A percentile compares a stretch with the other conserved stretches of the same genome.
Conservation (phyloP, 1,140 invertebrate species). For the Drusus annulatus region DNA sequence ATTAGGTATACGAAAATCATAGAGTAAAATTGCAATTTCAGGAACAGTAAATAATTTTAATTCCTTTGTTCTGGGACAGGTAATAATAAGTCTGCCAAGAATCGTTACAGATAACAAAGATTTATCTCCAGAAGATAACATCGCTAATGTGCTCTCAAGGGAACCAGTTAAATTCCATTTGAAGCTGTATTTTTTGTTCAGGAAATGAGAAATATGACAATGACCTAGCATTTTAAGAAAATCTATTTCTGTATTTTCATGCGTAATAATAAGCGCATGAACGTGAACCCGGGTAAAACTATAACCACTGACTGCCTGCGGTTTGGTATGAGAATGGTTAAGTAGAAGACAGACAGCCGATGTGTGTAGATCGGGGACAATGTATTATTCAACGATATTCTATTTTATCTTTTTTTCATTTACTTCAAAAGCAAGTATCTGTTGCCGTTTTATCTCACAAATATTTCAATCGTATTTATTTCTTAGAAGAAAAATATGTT, state of each 20-base stretch:
- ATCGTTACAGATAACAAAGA: conserved; percentile 17
- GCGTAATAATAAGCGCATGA: too few species aligned
- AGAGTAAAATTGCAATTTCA: conserved; percentile 27
- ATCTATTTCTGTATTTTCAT: too few species aligned
- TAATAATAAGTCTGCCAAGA: conserved; percentile 29
- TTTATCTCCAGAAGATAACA: conserved; percentile 27
- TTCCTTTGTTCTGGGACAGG: conserved; percentile 34
- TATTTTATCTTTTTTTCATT: conserved; percentile 21
- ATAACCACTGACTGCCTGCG: too few species aligned
- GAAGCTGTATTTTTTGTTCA: too few species aligned
- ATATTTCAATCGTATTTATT: conserved; percentile 20
- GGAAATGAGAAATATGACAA: too few species aligned
- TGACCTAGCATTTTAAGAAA: too few species aligned
- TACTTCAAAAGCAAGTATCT: conserved; percentile 13
- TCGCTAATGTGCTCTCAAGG: too few species aligned
- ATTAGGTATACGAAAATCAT: conserved; percentile 21
- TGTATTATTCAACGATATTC: conserved; percentile 29
- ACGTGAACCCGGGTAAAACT: too few species aligned
- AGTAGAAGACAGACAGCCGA: conserved; percentile 33
- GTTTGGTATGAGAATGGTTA: background rate
- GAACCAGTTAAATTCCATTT: too few species aligned
- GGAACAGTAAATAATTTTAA: conserved; percentile 36
- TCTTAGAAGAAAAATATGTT: background rate
- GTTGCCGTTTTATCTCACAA: background rate
- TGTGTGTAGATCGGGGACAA: conserved; percentile 3